Base-by-base conservation (phyloP, 2,797 vertebrate genomes). In the Arctocebus calabarensis region DNA sequence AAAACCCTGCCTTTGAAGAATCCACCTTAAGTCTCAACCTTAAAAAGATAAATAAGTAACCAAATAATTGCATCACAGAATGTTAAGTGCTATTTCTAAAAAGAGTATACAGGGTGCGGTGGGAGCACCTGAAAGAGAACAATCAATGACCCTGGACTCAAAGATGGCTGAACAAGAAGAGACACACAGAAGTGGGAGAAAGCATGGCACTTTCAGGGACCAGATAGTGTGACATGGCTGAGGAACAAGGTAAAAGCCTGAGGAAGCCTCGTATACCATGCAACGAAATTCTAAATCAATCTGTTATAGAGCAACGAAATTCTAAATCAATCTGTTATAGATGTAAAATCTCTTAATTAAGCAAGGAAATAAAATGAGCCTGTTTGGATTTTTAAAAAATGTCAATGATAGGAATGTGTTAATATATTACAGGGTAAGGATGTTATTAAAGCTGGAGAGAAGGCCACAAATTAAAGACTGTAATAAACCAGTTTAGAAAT, bases 361-460 rank as follows among this genome's bases (percentile, higher is more conserved):
- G 32, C 43, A 92, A 87, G 20, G 12, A 87, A 57, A 12, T 83
- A 75, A 82, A 92, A 74, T 40, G 7, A 92, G 74, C 2, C 70
- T 71, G 57, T 32, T 94, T 86, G 87, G 45, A 87, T 43, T 96
- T 87, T 82, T 45, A 57, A 95, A 96, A 94, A 70, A 52, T 52
- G 48, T 34, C n/a, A 71, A 11, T 37, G 7, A 71, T 3, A 22
- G 79, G 27, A 81, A 97, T 45, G 27, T 73, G 5, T 40, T 88
- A 94, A 71, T 73, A 81, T 77, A 95, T 74, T 78, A 64, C 64
- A 73, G 22, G 32, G 16, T 83, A 88, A 93, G 34, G 75, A 40
- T 73, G 20, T 48, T 94, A 62, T 22, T 79, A 84, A 82, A 88
- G 91, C 55, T 74, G 23, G 32, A 84, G 6, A 81, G 16, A 86